Base-by-base conservation (phyloP, 2,797 vertebrate genomes). In the Ctenosaura bakeri region DNA sequence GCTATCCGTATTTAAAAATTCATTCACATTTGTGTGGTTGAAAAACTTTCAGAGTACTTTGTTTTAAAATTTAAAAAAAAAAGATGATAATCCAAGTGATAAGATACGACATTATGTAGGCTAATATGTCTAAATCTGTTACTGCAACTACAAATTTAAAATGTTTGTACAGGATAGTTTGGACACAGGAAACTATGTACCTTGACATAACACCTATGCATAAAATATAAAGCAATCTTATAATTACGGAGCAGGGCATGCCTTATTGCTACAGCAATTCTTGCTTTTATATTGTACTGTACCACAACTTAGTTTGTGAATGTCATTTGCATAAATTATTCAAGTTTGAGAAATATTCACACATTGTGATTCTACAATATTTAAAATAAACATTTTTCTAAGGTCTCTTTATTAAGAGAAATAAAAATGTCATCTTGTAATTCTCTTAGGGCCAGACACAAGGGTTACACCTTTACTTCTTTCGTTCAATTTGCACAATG, bases 401-500 rank as follows among this genome's bases (percentile, higher is more conserved):
- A 98, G 98, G 97, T 97, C 97, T 98, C 98, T 98, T 98, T 98
- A 98, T 98, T 98, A 97, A 97, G 97, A 97, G 95, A 97, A 98
- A 98, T 97, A 98, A 98, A 97, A 97, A 97, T 96, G 97, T 97
- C 96, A 97, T 97, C 96, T 97, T 98, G 97, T 97, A 98, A 98
- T 98, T 98, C 96, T 98, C 97, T 97, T 97, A 97, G 97, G 66
- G 97, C 97, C 97, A 97, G 97, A 98, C 96, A 97, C 92, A 92
- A 94, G 94, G 92, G 91, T 94, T 93, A 94, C 90, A 94, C 95
- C 93, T 95, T 92, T 92, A 92, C 91, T 94, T 93, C 89, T 92
- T 93, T 64, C 95, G 93, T 0, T 52, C 96, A 95, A 96, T 95
- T 97, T 93, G 93, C 95, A 97, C 92, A 95, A 93, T 92, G 95